Conservation (phyloP, 2,113 vertebrate genomes). For the Ailuropoda melanoleuca region DNA sequence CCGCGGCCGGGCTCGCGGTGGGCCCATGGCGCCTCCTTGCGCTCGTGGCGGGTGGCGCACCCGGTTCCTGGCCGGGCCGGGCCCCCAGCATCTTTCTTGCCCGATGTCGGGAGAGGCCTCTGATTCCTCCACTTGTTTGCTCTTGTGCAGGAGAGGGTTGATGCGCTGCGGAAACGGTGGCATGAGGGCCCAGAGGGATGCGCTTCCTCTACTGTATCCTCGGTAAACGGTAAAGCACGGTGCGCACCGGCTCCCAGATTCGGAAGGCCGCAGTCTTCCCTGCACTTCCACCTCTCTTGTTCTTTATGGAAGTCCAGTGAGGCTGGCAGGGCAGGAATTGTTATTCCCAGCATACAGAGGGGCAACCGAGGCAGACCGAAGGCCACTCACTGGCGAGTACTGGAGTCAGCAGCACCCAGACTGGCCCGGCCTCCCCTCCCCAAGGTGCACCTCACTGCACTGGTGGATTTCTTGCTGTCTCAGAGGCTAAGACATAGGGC, state of each 20-base stretch:
- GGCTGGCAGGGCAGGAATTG: neutral
- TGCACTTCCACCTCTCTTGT: neutral
- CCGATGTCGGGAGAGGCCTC: fast-evolving
- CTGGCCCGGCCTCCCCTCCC: neutral
- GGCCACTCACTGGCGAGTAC: neutral
- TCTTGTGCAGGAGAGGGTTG: neutral
- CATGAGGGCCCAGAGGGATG: neutral
- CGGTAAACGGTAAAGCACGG: neutral
- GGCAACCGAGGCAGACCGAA: neutral
- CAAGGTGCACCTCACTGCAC: fast-evolving
- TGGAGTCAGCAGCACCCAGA: no score
- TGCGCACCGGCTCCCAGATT: neutral
- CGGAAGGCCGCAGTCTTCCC: neutral
- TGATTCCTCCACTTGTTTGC: neutral
- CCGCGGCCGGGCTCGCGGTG: neutral
- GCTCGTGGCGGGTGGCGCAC: neutral
- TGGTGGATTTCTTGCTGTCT: neutral
- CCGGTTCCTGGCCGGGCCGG: fast-evolving
- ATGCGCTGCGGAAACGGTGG: neutral
- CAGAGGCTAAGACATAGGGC: neutral
- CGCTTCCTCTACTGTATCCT: neutral
- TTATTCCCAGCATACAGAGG: neutral
- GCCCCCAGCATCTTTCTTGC: fast-evolving
- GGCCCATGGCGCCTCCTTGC: conserved; percentile 71
- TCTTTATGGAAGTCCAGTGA: neutral